Evolutionary conservation across 1,140 invertebrate genomes (phyloP).

Genomic region (Hyposmocoma kahamanoa): DNA sequence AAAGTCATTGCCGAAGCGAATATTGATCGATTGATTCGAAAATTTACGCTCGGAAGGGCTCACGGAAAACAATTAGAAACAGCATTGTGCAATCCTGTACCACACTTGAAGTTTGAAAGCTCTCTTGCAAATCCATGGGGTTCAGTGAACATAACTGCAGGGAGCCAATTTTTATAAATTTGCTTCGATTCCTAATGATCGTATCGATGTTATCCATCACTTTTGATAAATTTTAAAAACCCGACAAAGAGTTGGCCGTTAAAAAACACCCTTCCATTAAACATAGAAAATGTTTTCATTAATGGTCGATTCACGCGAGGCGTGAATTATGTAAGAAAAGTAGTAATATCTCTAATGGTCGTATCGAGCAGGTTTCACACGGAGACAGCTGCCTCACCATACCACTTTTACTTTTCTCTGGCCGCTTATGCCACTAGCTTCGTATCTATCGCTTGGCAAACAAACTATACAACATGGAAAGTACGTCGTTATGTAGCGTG

Average conservation of each 20-base stretch:
- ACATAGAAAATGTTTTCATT: slow-evolving; percentile 8
- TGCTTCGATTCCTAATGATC: slow-evolving; percentile 54
- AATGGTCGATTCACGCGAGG: slow-evolving; percentile 10
- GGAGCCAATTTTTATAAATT: slow-evolving; percentile 33
- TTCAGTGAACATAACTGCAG: slow-evolving; percentile 26
- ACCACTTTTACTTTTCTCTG: slow-evolving; percentile 65
- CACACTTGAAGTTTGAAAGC: slow-evolving; percentile 24
- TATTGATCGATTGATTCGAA: slow-evolving; percentile 52
- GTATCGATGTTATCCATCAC: slow-evolving; percentile 51
- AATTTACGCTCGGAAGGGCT: slow-evolving; percentile 34
- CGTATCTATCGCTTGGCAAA: too few species aligned
- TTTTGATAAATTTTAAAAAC: slow-evolving; percentile 20
- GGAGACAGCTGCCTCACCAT: slow-evolving; percentile 38
- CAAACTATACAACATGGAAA: too few species aligned
- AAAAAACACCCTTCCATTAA: slow-evolving; percentile 2
- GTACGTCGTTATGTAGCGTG: too few species aligned
- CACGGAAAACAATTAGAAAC: slow-evolving; percentile 48
- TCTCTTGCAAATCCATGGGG: slow-evolving; percentile 32
- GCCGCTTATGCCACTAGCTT: slow-evolving; percentile 25
- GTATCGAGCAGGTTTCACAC: slow-evolving; percentile 26
- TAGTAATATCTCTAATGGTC: slow-evolving; percentile 14
- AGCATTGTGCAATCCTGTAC: slow-evolving; percentile 41
- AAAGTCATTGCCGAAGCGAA: slow-evolving; percentile 61
- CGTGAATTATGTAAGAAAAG: slow-evolving; percentile 18
- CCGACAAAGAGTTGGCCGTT: slow-evolving; percentile 55